Evolutionary conservation across 2,888 invertebrate genomes (phyloP), one percentile per base, ranked within the genome.

Genomic region (Eumerus sabulonum): DNA sequence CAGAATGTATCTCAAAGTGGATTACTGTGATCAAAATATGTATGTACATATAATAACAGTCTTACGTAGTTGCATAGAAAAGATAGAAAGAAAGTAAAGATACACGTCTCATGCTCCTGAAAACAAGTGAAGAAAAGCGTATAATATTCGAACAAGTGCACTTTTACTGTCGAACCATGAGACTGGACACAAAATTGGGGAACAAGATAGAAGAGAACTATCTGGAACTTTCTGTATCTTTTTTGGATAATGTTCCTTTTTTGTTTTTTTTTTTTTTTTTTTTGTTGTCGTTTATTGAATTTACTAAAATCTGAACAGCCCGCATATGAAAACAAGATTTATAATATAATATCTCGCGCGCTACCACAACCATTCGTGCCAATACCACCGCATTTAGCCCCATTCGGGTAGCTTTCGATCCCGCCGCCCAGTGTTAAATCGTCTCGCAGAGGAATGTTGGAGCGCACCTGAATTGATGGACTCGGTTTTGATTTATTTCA

Each of bases 1-100:
- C 14, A 42, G 7, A 17, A 57, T 63, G 35, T 57, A 42, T 48
- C 63, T 50, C 48, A 38, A 53, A 62, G 70, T 70, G 70, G 47
- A 70, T 62, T 54, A 62, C 54, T 71, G 62, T 62, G 62, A 44
- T 19, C 9, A 44, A 64, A 53, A 16, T 13, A n/a, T 0, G 2
- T 50, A n/a, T 0, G 2, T 50, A 48, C 47, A 7, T 47, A 27
- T 27, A 27, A 27, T 7, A 27, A 27, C 27, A 27, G 27, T n/a
- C n/a, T n/a, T n/a, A n/a, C n/a, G n/a, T n/a, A n/a, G n/a, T 27
- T 27, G 27, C 27, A 27, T 27, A 27, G 27, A 27, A 27, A 27
- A 27, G 27, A 27, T 7, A 27, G 27, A 27, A 38, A 11, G 19
- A n/a, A 42, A 35, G 56, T 57, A 44, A 9, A 57, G 42, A n/a